A percentile compares a stretch with the other conserved stretches of the same genome.
These are phyloP conservation scores for Cryptoprocta ferox DNA, from an alignment of 2,797 vertebrate species.

Conservation along the genomic window DNA sequence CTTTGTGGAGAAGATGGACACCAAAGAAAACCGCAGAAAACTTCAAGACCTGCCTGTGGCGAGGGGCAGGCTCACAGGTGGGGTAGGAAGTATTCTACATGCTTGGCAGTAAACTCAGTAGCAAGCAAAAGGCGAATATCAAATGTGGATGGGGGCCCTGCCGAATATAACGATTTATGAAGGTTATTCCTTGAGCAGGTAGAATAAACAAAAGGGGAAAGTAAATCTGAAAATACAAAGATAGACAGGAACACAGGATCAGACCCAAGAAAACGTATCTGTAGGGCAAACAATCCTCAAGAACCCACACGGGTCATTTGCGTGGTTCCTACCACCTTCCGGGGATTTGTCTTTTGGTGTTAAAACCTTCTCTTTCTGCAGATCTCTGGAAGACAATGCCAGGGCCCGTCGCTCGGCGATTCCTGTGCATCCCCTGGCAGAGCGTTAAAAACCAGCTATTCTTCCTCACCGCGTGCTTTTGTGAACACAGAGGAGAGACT, in stretches of 20 bases:
- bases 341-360: not conserved
- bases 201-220: not conserved
- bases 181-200: conserved; percentile 5
- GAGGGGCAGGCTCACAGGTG: not conserved
- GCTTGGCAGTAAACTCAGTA: not conserved
- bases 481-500: not conserved
- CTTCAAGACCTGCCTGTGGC: not conserved
- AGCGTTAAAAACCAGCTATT: not conserved
- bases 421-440: not conserved
- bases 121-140: not conserved
- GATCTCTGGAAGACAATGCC: conserved; percentile 30
- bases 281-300: not conserved
- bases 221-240: not conserved
- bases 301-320: not conserved
- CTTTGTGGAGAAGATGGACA: conserved; percentile 1
- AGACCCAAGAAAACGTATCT: not conserved
- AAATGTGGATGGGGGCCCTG: not conserved
- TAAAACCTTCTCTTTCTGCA: not conserved
- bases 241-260: not conserved
- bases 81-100: not conserved
- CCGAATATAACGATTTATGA: not conserved
- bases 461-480: not conserved
- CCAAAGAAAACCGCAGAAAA: conserved; percentile 34
- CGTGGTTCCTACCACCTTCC: not conserved
- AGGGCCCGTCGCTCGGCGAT: not conserved